Evolutionary conservation across 2,797 vertebrate species (phyloP).

Genomic region (Cynopterus sphinx): DNA sequence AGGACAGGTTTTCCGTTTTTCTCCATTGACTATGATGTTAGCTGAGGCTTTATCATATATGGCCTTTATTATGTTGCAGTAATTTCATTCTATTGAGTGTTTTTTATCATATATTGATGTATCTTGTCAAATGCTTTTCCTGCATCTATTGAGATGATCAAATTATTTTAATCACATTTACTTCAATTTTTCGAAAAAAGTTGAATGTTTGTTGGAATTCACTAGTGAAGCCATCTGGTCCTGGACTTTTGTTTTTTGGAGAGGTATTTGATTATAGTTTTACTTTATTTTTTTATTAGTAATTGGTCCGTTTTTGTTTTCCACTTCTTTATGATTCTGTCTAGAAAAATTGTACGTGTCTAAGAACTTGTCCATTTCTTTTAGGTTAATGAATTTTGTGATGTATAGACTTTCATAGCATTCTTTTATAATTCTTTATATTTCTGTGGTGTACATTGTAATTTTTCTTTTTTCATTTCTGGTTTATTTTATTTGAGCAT

Average conservation of each 20-base stretch:
- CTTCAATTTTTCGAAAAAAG: neutral
- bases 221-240: neutral
- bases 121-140: neutral
- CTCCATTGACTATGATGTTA: no score
- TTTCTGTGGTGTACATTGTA: neutral
- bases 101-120: neutral
- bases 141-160: no score
- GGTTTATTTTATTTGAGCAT: neutral
- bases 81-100: no score
- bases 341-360: neutral
- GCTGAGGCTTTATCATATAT: no score
- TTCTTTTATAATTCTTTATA: neutral
- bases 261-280: no score
- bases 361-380: neutral
- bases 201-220: neutral
- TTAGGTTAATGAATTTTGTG: neutral
- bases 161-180: no score
- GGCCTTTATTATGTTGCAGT: no score
- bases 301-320: neutral
- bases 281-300: no score
- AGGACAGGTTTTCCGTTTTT: neutral
- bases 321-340: neutral
- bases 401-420: neutral
- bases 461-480: neutral
- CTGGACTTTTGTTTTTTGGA: neutral